Percentiles rank a stretch among this genome's conserved stretches.
These are phyloP conservation scores for Plagiodera versicolora DNA, from an alignment of 2,888 invertebrate genomes.

Conservation along the genomic window DNA sequence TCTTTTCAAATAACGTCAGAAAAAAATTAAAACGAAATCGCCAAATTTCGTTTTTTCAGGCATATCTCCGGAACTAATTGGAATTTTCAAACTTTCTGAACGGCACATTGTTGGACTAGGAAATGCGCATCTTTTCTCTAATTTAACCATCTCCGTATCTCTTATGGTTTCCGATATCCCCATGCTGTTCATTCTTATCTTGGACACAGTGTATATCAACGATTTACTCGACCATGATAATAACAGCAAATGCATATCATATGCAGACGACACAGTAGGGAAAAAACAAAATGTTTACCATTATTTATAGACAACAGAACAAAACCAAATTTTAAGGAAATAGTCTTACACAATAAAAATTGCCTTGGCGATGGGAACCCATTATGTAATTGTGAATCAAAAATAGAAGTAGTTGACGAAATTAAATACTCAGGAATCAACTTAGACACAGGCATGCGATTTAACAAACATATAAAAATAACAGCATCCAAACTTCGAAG, in stretches of 20 bases:
- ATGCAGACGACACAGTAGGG: constrained; percentile 1
- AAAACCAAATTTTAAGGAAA: not conserved
- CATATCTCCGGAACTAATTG: too few species aligned
- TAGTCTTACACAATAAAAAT: constrained; percentile 2
- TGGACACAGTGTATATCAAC: constrained; percentile 2
- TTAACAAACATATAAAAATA: not conserved
- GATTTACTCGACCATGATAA: not conserved
- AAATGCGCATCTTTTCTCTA: too few species aligned
- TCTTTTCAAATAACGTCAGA: too few species aligned
- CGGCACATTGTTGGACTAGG: too few species aligned
- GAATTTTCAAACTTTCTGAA: too few species aligned
- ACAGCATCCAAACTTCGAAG: not conserved
- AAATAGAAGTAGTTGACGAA: constrained; percentile 1
- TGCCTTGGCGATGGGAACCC: too few species aligned
- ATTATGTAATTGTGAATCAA: too few species aligned
- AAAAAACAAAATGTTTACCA: not conserved
- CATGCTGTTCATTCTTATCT: too few species aligned
- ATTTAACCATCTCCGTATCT: too few species aligned
- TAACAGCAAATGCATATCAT: not conserved
- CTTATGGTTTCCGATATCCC: too few species aligned
- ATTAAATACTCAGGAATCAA: constrained; percentile 1
- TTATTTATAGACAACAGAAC: constrained; percentile 1
- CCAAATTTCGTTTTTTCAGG: too few species aligned
- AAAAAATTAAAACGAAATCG: too few species aligned
- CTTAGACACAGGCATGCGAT: not conserved